These are phyloP conservation scores for Ctenicera cuprea DNA, from an alignment of 2,888 invertebrate species.

Conservation along the genomic window DNA sequence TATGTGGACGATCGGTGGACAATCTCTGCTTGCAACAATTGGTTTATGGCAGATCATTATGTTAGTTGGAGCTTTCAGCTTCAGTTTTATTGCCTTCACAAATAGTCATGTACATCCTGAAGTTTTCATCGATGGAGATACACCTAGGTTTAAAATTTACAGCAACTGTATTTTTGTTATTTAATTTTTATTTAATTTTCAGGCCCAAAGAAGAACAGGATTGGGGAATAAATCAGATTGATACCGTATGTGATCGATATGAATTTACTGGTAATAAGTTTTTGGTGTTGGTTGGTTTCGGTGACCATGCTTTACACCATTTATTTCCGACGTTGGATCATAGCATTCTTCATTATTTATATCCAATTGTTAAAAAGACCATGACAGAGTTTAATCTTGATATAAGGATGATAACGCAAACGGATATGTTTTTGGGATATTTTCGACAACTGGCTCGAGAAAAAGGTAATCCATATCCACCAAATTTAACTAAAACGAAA, in stretches of 20 bases:
- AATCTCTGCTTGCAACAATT: not conserved
- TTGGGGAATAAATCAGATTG: slow-evolving; percentile 88
- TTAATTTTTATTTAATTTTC: slow-evolving; percentile 60
- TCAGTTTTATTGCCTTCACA: slow-evolving; percentile 2
- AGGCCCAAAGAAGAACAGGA: slow-evolving; percentile 75
- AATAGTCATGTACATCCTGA: slow-evolving; percentile 6
- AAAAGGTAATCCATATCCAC: slow-evolving; percentile 69
- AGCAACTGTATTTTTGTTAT: not conserved
- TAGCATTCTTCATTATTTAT: slow-evolving; percentile 80
- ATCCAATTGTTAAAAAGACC: slow-evolving; percentile 78
- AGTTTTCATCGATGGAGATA: slow-evolving; percentile 7
- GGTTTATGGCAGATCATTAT: not conserved
- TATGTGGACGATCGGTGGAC: not conserved
- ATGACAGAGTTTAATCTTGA: slow-evolving; percentile 79
- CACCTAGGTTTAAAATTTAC: not conserved
- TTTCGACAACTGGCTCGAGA: slow-evolving; percentile 77
- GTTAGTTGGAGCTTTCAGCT: not conserved
- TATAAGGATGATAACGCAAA: slow-evolving; percentile 73
- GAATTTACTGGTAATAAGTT: slow-evolving; percentile 82
- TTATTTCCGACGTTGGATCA: slow-evolving; percentile 90
- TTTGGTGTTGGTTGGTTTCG: slow-evolving; percentile 83
- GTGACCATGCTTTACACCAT: slow-evolving; percentile 88
- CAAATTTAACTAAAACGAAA: slow-evolving; percentile 39
- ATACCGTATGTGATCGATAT: slow-evolving; percentile 84
- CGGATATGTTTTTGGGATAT: slow-evolving; percentile 81